Evolutionary conservation across 2,113 vertebrate genomes (phyloP), one percentile per base, ranked within the genome.

Genomic region (Megaptera novaeangliae): DNA sequence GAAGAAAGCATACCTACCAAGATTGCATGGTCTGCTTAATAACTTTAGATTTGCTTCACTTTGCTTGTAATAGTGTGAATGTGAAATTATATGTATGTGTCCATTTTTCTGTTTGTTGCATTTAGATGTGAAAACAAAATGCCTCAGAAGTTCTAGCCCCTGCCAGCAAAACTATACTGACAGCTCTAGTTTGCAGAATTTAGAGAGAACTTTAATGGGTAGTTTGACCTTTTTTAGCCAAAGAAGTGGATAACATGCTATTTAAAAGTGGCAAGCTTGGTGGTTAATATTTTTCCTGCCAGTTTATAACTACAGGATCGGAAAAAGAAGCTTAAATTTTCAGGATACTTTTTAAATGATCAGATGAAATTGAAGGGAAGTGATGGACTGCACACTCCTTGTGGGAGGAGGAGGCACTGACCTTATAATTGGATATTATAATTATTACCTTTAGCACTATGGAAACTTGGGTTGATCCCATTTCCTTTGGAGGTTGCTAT

Each of bases 181-280:
- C 99, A 99, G 98, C 98, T 99, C 98, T 97, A 98, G 99, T 92
- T 99, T 99, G 13, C 98, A 98, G 94, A 99, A 99, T 98, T 99
- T 99, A 99, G 99, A 99, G 99, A 99, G 97, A 99, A 98, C 99
- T 99, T 99, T 99, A 99, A 98, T 99, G 96, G 99, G 99, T 97
- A 99, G 99, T 99, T 99, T 99, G 98, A 99, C 99, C 57, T 98
- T 99, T 98, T 99, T 99, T 99, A 98, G 98, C 97, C 99, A 99
- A 99, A 99, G 99, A 99, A 98, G 98, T 99, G 98, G 98, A 99
- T 99, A 99, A 99, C 34, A 95, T 99, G 96, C 99, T 99, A 99
- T 99, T 96, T 97, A 98, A 99, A 98, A 99, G 99, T 96, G 99
- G 99, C 98, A 99, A 99, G 97, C 98, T 99, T 96, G 97, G 99